A percentile compares a stretch with the other conserved stretches of the same genome.
phyloP scores from a whole-genome alignment of 2,113 vertebrate species.

The Todiramphus chloris region DNA sequence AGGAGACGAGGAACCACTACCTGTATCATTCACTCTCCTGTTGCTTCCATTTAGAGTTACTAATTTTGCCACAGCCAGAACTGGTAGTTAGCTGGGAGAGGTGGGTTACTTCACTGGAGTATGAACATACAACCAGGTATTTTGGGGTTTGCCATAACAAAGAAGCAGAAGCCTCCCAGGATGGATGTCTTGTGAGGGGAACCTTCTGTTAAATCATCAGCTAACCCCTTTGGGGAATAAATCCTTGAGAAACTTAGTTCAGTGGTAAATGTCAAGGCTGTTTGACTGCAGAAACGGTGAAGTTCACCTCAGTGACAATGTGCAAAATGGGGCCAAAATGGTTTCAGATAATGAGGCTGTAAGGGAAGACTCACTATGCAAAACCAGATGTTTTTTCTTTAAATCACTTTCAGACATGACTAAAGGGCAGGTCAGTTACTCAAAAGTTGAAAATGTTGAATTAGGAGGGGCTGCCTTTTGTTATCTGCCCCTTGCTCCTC shows the following conservation, averaged over 20 bases:
- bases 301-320: not conserved
- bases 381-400: not conserved
- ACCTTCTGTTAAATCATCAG: not conserved
- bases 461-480: too few relatives aligned
- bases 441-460: not conserved
- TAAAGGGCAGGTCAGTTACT: not conserved
- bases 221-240: not conserved
- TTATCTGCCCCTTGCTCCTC: not conserved
- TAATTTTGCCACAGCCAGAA: not conserved
- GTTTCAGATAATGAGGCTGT: not conserved
- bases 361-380: not conserved
- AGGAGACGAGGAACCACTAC: not conserved
- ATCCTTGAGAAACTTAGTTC: not conserved
- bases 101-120: not conserved
- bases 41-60: not conserved
- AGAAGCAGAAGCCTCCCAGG: not conserved
- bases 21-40: not conserved
- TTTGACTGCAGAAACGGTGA: not conserved
- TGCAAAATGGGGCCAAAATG: not conserved
- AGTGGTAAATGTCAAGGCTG: not conserved
- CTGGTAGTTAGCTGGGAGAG: not conserved
- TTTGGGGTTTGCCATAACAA: not conserved
- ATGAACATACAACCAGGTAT: not conserved
- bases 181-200: not conserved
- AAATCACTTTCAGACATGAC: not conserved